These are phyloP conservation scores for Gerris lacustris DNA, from an alignment of 2,888 invertebrate species.

Conservation along the genomic window DNA sequence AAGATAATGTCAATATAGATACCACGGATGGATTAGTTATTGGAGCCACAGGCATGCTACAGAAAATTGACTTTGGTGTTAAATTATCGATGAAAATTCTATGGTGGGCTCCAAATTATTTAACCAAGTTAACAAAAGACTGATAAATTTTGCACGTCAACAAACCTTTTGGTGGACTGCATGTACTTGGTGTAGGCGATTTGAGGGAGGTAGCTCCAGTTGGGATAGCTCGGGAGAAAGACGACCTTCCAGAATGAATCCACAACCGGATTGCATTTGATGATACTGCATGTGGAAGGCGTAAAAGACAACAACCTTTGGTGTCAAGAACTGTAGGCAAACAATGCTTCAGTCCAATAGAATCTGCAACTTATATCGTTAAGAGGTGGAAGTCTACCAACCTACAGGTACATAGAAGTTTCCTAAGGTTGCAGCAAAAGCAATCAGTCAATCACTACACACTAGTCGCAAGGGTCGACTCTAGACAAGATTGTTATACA, in stretches of 20 bases:
- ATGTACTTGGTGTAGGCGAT: no score
- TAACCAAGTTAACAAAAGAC: no score
- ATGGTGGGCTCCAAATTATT: no score
- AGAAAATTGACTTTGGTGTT: constrained; percentile 9
- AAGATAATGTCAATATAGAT: constrained; percentile 21
- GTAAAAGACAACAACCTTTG: not conserved
- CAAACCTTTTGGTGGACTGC: no score
- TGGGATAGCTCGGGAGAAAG: not conserved
- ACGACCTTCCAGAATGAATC: not conserved
- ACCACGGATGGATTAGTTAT: constrained; percentile 21
- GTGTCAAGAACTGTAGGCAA: not conserved
- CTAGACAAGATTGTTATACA: no score
- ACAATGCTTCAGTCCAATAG: not conserved
- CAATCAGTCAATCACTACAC: no score
- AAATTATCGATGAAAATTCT: not conserved
- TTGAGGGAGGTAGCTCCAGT: no score
- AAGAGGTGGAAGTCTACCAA: not conserved
- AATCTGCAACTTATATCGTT: not conserved
- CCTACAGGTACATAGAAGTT: not conserved
- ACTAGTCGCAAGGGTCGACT: no score
- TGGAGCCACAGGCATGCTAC: constrained; percentile 14
- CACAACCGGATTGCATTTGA: not conserved
- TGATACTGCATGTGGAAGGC: not conserved
- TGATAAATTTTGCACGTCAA: no score
- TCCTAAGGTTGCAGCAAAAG: no score